A percentile compares a stretch with the other conserved stretches of the same genome.
phyloP scores from a whole-genome alignment of 2,888 invertebrate genomes.

The Nomada lathburiana region DNA sequence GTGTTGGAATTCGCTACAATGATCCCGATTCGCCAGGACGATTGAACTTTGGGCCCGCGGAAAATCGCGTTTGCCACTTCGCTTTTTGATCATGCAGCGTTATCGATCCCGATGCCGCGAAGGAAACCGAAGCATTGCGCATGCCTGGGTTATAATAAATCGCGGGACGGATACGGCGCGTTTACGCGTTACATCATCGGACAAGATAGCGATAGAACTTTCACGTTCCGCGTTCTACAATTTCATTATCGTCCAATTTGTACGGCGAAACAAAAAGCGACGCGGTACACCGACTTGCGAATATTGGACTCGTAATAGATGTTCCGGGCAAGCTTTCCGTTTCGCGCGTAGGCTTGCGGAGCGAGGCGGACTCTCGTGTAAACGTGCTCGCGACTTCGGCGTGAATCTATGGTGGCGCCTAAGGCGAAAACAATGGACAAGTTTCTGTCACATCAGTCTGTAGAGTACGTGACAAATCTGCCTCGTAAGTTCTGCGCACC shows the following conservation, averaged over 20 bases:
- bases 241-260: conserved; percentile 28
- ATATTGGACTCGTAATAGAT: conserved; percentile 29
- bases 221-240: conserved; percentile 32
- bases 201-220: conserved; percentile 5
- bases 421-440: conserved; percentile 50
- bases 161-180: not conserved
- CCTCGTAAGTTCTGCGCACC: not conserved
- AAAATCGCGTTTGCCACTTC: not conserved
- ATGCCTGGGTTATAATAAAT: conserved; percentile 13
- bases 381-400: conserved; percentile 27
- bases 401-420: conserved; percentile 55
- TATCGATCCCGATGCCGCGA: not conserved
- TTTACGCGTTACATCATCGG: conserved; percentile 1
- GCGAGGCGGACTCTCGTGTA: conserved; percentile 9
- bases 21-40: not conserved
- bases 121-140: not conserved
- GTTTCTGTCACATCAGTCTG: conserved; percentile 53
- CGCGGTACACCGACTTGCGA: conserved; percentile 3
- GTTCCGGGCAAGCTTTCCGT: conserved; percentile 29
- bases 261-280: conserved; percentile 2
- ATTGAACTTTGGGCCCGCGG: no score
- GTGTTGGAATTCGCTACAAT: not conserved
- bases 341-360: conserved; percentile 46
- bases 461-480: conserved; percentile 21
- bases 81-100: not conserved